phyloP scores from a whole-genome alignment of 2,888 invertebrate species.

The Trichogramma evanescens region DNA sequence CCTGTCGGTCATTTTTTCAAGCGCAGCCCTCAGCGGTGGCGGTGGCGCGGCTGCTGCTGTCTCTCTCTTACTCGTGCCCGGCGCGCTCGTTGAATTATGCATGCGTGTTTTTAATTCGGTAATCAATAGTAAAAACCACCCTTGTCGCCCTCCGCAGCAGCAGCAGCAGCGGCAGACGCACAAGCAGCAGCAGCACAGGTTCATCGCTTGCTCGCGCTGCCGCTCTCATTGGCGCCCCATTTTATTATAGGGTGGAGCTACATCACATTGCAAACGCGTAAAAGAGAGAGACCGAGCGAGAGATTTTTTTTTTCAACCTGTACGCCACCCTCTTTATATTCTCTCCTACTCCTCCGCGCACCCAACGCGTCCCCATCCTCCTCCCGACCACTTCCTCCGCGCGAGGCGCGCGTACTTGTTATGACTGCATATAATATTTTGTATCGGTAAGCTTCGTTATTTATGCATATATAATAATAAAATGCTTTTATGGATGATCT shows the following conservation, averaged over 20 bases:
- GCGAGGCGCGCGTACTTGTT: neutral
- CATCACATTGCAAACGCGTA: too few species aligned
- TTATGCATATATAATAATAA: constrained; percentile 12
- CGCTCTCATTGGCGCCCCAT: constrained; percentile 20
- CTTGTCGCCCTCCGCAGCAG: constrained; percentile 28
- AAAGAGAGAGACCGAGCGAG: too few species aligned
- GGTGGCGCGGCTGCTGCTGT: too few species aligned
- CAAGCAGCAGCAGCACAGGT: constrained; percentile 1
- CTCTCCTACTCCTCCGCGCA: neutral
- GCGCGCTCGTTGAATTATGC: constrained; percentile 38
- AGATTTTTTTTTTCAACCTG: constrained; percentile 2
- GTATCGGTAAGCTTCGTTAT: constrained; percentile 8
- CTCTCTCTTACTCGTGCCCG: too few species aligned
- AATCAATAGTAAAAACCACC: constrained; percentile 45
- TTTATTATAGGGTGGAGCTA: constrained; percentile 20
- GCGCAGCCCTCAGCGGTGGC: constrained; percentile 9
- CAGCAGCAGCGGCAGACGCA: constrained; percentile 2
- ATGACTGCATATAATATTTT: too few species aligned
- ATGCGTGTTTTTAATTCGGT: constrained; percentile 45
- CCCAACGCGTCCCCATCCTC: neutral
- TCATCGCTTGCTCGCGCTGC: constrained; percentile 2
- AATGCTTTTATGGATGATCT: constrained; percentile 12
- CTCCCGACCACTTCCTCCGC: neutral
- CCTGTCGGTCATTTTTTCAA: constrained; percentile 14
- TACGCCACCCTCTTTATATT: neutral